Evolutionary conservation across 1,140 invertebrate genomes (phyloP).

Genomic region (Solenopsis fugax): DNA sequence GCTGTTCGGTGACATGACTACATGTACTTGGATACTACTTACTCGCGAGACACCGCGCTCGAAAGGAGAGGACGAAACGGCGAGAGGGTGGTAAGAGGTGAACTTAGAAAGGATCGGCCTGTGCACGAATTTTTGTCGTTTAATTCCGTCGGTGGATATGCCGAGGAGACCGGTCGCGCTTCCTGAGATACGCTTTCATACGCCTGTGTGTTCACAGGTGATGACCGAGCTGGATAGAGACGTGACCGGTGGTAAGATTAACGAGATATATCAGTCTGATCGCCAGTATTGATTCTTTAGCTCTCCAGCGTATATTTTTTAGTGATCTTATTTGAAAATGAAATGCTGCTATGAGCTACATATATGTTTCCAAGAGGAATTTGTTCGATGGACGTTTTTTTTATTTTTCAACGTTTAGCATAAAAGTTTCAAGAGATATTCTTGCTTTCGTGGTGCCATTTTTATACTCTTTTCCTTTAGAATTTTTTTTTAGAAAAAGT

Average conservation of each 20-base stretch:
- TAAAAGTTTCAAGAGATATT: too few species aligned
- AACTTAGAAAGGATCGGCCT: conserved; percentile 61
- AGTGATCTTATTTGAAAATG: conserved; percentile 63
- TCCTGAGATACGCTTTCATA: conserved; percentile 59
- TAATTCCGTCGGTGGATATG: conserved; percentile 30
- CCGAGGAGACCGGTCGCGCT: conserved; percentile 9
- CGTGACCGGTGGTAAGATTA: conserved; percentile 70
- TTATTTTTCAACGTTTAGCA: conserved; percentile 11
- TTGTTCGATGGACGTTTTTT: neutral
- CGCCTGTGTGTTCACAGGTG: conserved; percentile 16
- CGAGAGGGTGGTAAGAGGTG: conserved; percentile 34
- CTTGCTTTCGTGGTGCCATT: too few species aligned
- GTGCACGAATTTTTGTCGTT: conserved; percentile 67
- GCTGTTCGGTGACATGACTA: conserved; percentile 76
- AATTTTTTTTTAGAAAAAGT: too few species aligned
- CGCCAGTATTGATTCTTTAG: conserved; percentile 62
- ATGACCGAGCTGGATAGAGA: conserved; percentile 65
- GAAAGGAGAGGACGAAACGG: conserved; percentile 15
- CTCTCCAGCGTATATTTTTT: conserved; percentile 56
- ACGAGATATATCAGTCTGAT: conserved; percentile 66
- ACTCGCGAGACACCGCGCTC: conserved; percentile 65
- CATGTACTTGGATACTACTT: conserved; percentile 72
- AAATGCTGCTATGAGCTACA: conserved; percentile 36
- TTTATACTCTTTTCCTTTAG: too few species aligned
- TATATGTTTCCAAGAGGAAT: conserved; percentile 31